These are phyloP conservation scores for Spea hammondii DNA, from an alignment of 2,797 vertebrate genomes.

Conservation along the genomic window DNA sequence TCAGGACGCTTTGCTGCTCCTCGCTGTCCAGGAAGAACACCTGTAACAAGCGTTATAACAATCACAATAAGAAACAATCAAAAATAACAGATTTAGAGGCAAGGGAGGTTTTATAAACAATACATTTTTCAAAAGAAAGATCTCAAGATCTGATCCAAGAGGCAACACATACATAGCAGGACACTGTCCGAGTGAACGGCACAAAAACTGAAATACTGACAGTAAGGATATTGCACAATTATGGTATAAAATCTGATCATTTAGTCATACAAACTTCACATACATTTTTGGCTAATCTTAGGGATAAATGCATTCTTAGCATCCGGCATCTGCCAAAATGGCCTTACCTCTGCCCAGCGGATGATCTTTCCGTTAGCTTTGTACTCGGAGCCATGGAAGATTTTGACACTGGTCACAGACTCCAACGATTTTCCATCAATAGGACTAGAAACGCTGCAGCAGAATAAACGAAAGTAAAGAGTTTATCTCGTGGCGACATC, in stretches of 20 bases:
- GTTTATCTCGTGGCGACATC: not conserved
- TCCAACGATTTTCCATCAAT: conserved; percentile 97
- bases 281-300: not conserved
- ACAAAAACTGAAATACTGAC: too few species aligned
- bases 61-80: too few species aligned
- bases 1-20: conserved; percentile 82
- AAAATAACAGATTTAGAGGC: too few species aligned
- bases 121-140: too few species aligned
- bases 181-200: too few species aligned
- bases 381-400: conserved; percentile 96
- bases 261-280: too few species aligned
- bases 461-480: conserved; percentile 17
- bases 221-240: too few species aligned
- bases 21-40: conserved; percentile 95
- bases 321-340: not conserved
- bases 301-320: not conserved
- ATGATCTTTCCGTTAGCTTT: conserved; percentile 97
- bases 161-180: too few species aligned
- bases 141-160: too few species aligned
- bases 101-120: too few species aligned
- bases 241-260: too few species aligned
- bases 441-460: conserved; percentile 85
- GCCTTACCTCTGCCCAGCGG: conserved; percentile 92
- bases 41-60: conserved; percentile 59
- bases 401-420: conserved; percentile 92